phyloP scores from a whole-genome alignment of 2,113 vertebrate genomes.

The Rattus rattus region DNA sequence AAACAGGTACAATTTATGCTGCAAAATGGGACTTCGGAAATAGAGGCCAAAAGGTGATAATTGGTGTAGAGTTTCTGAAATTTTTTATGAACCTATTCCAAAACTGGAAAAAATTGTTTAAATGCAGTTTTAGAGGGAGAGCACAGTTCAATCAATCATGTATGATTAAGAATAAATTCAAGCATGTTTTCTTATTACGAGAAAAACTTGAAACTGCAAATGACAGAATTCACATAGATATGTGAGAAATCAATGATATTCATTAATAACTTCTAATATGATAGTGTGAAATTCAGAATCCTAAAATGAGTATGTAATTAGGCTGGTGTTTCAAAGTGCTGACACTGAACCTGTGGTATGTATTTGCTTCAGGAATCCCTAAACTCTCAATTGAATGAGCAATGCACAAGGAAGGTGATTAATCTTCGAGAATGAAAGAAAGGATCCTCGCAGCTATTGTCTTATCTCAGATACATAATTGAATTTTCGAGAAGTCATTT shows the following conservation, averaged over 20 bases:
- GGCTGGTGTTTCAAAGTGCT: slow-evolving; percentile 4
- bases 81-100: neutral
- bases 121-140: neutral
- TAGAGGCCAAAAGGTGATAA: neutral
- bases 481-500: slow-evolving; percentile 64
- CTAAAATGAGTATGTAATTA: slow-evolving; percentile 34
- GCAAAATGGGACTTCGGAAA: neutral
- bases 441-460: slow-evolving; percentile 48
- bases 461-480: slow-evolving; percentile 54
- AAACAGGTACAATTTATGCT: neutral
- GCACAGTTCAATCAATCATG: neutral
- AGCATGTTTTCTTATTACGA: slow-evolving; percentile 28
- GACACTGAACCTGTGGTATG: neutral
- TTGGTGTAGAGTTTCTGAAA: neutral
- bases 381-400: neutral
- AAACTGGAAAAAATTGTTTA: neutral
- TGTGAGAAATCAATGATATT: neutral
- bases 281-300: slow-evolving; percentile 32
- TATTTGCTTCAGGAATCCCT: neutral
- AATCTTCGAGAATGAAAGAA: slow-evolving; percentile 60
- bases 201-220: neutral
- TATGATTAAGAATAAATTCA: slow-evolving; percentile 33
- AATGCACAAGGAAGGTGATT: slow-evolving; percentile 56
- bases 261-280: neutral
- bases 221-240: neutral